phyloP scores from a whole-genome alignment of 1,140 invertebrate genomes.

The Cydia pomonella region DNA sequence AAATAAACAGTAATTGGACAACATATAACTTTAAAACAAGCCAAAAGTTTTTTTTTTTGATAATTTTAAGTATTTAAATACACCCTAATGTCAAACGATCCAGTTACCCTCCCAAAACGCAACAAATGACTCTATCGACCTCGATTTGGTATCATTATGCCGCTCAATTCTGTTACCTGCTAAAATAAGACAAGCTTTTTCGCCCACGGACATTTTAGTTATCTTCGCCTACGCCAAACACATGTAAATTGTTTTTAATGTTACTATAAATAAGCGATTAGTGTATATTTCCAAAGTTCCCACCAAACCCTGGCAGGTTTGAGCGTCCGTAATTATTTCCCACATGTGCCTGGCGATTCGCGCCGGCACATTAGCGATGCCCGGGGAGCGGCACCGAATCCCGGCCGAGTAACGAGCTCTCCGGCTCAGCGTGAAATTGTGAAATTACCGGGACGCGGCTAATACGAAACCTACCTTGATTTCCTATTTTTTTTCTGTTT shows the following conservation, averaged over 20 bases:
- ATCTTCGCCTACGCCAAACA: constrained; percentile 16
- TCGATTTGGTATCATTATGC: constrained; percentile 16
- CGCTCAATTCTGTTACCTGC: constrained; percentile 1
- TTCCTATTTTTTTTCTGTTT: not conserved
- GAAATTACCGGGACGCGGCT: constrained; percentile 64
- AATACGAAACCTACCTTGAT: constrained; percentile 4
- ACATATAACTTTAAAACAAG: not conserved
- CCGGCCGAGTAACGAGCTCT: constrained; percentile 71
- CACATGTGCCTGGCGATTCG: constrained; percentile 69
- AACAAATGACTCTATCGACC: constrained; percentile 21
- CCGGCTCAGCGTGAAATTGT: constrained; percentile 76
- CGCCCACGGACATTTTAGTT: constrained; percentile 1
- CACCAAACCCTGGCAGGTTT: constrained; percentile 56
- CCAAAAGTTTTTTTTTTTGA: not conserved
- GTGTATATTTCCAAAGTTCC: constrained; percentile 49
- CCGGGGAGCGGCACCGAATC: constrained; percentile 60
- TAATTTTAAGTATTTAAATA: not conserved
- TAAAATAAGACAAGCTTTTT: constrained; percentile 1
- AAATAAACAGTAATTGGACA: not conserved
- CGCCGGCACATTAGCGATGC: constrained; percentile 71
- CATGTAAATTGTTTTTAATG: constrained; percentile 38
- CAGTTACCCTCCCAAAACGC: not conserved
- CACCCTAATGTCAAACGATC: not conserved
- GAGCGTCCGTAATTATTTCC: constrained; percentile 74
- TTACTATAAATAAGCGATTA: constrained; percentile 60